A percentile compares a stretch with the other conserved stretches of the same genome.
These are phyloP conservation scores for Triops longicaudatus DNA, from an alignment of 1,140 invertebrate species.

Conservation along the genomic window DNA sequence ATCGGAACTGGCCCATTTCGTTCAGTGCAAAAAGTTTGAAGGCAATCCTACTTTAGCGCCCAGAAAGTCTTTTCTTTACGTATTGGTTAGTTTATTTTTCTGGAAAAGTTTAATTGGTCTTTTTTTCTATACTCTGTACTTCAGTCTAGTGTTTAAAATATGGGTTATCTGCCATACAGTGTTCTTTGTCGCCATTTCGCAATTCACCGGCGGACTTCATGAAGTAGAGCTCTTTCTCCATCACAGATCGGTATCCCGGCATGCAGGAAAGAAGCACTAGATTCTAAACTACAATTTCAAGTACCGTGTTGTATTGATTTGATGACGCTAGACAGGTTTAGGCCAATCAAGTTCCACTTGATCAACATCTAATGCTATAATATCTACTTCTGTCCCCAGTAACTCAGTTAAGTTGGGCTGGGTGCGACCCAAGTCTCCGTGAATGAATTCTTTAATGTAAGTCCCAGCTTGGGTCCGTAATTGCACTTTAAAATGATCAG, in stretches of 20 bases:
- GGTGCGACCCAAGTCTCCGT: slow-evolving; percentile 87
- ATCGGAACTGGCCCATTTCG: not conserved
- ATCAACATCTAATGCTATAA: slow-evolving; percentile 62
- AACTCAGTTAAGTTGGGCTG: slow-evolving; percentile 56
- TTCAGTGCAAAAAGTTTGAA: not conserved
- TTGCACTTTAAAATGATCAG: slow-evolving; percentile 52
- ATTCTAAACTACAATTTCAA: not conserved
- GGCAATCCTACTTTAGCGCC: not conserved
- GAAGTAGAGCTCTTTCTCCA: not conserved
- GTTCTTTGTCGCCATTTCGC: not conserved
- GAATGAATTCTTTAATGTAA: slow-evolving; percentile 94
- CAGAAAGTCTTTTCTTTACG: not conserved
- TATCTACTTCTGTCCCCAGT: slow-evolving; percentile 51
- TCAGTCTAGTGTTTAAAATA: not conserved
- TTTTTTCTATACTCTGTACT: not conserved
- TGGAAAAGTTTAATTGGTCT: not conserved
- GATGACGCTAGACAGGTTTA: not conserved
- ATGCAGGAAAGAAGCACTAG: not conserved
- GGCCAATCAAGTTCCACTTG: slow-evolving; percentile 29
- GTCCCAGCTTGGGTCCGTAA: slow-evolving; percentile 85
- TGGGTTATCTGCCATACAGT: not conserved
- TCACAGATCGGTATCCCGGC: not conserved
- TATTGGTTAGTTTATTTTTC: not conserved
- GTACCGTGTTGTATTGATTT: not conserved
- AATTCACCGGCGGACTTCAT: not conserved